A percentile compares a stretch with the other conserved stretches of the same genome.
These are phyloP conservation scores for Drosophila prosaltans DNA, from an alignment of 1,140 invertebrate species.

Conservation along the genomic window DNA sequence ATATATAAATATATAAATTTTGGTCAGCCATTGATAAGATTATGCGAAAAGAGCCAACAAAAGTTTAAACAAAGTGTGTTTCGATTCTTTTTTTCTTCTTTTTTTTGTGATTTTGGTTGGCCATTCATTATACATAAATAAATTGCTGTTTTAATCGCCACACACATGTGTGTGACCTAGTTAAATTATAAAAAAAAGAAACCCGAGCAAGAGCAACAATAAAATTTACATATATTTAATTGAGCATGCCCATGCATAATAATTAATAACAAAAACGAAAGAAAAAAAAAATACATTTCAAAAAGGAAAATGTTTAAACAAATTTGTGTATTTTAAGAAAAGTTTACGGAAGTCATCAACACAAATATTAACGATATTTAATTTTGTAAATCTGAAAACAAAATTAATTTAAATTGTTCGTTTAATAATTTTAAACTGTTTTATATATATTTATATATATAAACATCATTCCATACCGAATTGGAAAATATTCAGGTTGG, in stretches of 20 bases:
- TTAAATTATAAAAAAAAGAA: constrained; percentile 54
- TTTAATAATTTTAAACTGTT: constrained; percentile 5
- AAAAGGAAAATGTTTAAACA: constrained; percentile 54
- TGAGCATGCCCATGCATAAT: constrained; percentile 57
- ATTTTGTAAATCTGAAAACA: background rate
- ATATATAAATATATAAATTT: constrained; percentile 26
- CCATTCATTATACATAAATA: constrained; percentile 50
- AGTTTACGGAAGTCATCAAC: constrained; percentile 57
- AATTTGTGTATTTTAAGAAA: constrained; percentile 47
- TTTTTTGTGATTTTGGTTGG: constrained; percentile 33
- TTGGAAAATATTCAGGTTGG: constrained; percentile 12
- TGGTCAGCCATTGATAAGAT: constrained; percentile 3
- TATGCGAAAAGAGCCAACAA: constrained; percentile 12
- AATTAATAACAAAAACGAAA: constrained; percentile 59
- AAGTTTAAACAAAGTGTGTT: constrained; percentile 54
- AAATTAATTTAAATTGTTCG: constrained; percentile 12
- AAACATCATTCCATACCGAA: background rate
- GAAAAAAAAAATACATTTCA: constrained; percentile 51
- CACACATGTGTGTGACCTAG: constrained; percentile 77
- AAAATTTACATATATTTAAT: constrained; percentile 69
- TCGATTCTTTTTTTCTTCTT: constrained; percentile 37
- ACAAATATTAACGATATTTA: constrained; percentile 45
- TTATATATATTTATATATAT: constrained; percentile 1
- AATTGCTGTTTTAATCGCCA: constrained; percentile 74
- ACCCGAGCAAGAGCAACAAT: constrained; percentile 43